Evolutionary conservation across 2,888 invertebrate genomes (phyloP), one percentile per base, ranked within the genome.

Genomic region (Drosophila subquinaria): DNA sequence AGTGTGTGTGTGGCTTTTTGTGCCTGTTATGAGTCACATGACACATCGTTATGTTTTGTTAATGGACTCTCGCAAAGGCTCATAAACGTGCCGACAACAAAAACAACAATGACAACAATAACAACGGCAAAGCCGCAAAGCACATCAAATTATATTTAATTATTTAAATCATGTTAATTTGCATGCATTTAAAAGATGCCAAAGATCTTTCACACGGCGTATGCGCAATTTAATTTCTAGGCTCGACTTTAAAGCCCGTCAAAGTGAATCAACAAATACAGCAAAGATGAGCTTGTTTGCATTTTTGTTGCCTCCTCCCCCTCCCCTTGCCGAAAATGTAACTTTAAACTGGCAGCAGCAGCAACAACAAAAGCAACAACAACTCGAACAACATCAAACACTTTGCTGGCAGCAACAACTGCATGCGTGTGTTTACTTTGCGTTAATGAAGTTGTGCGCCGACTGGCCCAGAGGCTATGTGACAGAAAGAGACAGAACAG

Each of bases 1-100:
- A 50, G 59, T 45, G 43, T 61, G 40, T 56, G 63, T 73, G 73
- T 52, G 67, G 61, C 62, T 72, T 57, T 71, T 62, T 67, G 55
- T 60, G 75, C 74, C 81, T 80, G 78, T 82, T 89, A 81, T 82
- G 85, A 81, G 79, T 84, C 82, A 78, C 82, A 82, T 90, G 90
- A 90, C 90, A 91, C 88, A 89, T 90, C 90, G 90, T 91, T 90
- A 90, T 89, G 90, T 82, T 85, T 87, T 88, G 90, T 90, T 90
- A 90, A 90, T 91, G 89, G 89, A 89, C 87, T 82, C 71, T 68
- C 69, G 69, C 73, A 57, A 60, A 67, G 76, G 57, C 79, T 70
- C 79, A 80, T 76, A 81, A 81, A 76, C 68, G 78, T 53, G 78
- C 62, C 66, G 50, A 43, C 57, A 64, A 27, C 15, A 47, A 48